Conservation (phyloP, 2,888 invertebrate species). For the Linnaemya vulpina region DNA sequence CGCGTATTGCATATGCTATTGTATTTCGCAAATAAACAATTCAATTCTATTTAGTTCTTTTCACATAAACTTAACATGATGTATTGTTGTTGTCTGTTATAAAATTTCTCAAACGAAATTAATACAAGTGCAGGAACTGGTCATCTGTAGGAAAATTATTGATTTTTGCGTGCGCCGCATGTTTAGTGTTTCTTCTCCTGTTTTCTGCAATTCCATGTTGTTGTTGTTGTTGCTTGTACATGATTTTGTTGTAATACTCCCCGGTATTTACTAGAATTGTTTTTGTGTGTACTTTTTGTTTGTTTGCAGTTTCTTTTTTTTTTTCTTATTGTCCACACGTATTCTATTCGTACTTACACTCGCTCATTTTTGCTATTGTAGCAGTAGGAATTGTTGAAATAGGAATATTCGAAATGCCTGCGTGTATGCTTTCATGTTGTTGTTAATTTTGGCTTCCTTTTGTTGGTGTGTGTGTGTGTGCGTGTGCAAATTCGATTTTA, state of each 20-base stretch:
- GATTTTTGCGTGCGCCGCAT: slow-evolving; percentile 69
- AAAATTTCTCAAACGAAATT: background rate
- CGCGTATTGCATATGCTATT: no score
- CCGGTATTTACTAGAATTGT: slow-evolving; percentile 61
- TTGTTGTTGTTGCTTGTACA: background rate
- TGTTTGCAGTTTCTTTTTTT: no score
- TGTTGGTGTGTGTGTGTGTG: slow-evolving; percentile 21
- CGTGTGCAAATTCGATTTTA: slow-evolving; percentile 70
- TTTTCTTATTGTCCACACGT: background rate
- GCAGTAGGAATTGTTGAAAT: slow-evolving; percentile 58
- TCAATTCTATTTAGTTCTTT: slow-evolving; percentile 16
- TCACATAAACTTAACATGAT: background rate
- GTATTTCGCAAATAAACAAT: slow-evolving; percentile 36
- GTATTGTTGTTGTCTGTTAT: background rate
- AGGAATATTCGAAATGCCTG: slow-evolving; percentile 63
- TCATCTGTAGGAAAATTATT: slow-evolving; percentile 56
- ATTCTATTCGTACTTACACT: background rate
- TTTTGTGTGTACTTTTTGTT: slow-evolving; percentile 48
- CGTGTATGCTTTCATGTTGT: slow-evolving; percentile 61
- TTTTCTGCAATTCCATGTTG: slow-evolving; percentile 38
- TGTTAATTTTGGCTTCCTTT: slow-evolving; percentile 52
- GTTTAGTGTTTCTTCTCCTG: slow-evolving; percentile 47
- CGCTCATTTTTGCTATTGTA: slow-evolving; percentile 29
- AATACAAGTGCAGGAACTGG: slow-evolving; percentile 8
- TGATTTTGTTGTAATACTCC: slow-evolving; percentile 51